Evolutionary conservation across 23 tunicate species (phyloP).

Genomic region (Styela plicata): DNA sequence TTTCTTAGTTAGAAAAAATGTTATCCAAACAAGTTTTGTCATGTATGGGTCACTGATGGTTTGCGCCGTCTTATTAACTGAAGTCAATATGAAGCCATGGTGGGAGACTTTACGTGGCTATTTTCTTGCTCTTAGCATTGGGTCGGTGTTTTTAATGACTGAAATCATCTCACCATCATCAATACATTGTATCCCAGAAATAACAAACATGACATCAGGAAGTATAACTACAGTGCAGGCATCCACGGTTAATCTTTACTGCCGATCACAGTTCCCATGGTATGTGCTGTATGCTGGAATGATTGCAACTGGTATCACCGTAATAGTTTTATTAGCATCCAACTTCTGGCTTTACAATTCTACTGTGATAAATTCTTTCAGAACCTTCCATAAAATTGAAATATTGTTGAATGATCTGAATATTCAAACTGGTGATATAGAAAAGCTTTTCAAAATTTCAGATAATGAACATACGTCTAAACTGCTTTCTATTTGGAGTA

Average conservation of each 20-base stretch:
- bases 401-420: not conserved
- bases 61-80: not conserved
- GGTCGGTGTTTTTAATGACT: not conserved
- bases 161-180: not conserved
- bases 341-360: not conserved
- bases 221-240: not conserved
- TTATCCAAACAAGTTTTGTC: no score
- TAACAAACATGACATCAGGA: not conserved
- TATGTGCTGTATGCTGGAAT: not conserved
- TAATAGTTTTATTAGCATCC: not conserved
- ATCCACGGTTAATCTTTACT: not conserved
- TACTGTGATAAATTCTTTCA: not conserved
- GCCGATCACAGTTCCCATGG: not conserved
- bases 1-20: no score
- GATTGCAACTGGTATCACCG: not conserved
- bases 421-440: not conserved
- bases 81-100: slow-evolving; percentile 11
- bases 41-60: no score
- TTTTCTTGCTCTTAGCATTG: not conserved
- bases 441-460: not conserved
- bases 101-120: slow-evolving; percentile 7
- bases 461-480: not conserved
- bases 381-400: not conserved
- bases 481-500: not conserved
- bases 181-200: not conserved